A percentile compares a stretch with the other conserved stretches of the same genome.
phyloP scores from a whole-genome alignment of 2,888 invertebrate genomes.

The Euplexia lucipara region DNA sequence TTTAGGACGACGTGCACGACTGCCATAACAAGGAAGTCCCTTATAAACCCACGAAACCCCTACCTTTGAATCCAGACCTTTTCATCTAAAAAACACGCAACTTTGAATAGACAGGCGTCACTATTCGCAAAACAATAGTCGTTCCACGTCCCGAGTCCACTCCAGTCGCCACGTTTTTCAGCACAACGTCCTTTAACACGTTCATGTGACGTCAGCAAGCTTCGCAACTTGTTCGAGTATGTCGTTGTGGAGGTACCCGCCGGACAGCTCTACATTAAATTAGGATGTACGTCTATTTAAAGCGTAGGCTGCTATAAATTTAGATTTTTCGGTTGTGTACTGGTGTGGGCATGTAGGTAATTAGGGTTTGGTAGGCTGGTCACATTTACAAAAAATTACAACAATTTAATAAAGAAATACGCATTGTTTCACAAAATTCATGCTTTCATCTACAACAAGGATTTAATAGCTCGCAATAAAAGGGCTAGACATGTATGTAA shows the following conservation, averaged over 20 bases:
- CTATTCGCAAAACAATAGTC: conserved; percentile 68
- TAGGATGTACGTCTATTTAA: conserved; percentile 48
- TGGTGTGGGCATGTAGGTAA: conserved; percentile 1
- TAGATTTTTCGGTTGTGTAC: conserved; percentile 17
- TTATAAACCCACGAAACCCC: conserved; percentile 17
- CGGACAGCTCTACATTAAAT: conserved; percentile 55
- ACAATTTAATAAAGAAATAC: too few relatives aligned
- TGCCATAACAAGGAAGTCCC: conserved; percentile 3
- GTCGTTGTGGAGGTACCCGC: conserved; percentile 59
- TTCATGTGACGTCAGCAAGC: conserved; percentile 71
- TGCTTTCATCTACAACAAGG: neutral
- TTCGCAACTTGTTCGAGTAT: conserved; percentile 65
- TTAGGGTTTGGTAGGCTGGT: too few relatives aligned
- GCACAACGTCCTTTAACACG: conserved; percentile 71
- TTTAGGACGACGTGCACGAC: neutral
- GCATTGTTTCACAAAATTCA: too few relatives aligned
- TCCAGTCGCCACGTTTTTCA: conserved; percentile 63
- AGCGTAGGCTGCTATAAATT: conserved; percentile 37
- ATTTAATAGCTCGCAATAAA: neutral
- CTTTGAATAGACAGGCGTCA: conserved; percentile 63
- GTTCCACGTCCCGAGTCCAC: conserved; percentile 60
- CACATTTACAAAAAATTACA: too few relatives aligned
- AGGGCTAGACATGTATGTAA: neutral
- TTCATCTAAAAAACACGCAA: conserved; percentile 51
- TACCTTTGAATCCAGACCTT: conserved; percentile 38